Evolutionary conservation across 2,113 vertebrate species (phyloP), one percentile per base, ranked within the genome.

Genomic region (Todiramphus saurophagus): DNA sequence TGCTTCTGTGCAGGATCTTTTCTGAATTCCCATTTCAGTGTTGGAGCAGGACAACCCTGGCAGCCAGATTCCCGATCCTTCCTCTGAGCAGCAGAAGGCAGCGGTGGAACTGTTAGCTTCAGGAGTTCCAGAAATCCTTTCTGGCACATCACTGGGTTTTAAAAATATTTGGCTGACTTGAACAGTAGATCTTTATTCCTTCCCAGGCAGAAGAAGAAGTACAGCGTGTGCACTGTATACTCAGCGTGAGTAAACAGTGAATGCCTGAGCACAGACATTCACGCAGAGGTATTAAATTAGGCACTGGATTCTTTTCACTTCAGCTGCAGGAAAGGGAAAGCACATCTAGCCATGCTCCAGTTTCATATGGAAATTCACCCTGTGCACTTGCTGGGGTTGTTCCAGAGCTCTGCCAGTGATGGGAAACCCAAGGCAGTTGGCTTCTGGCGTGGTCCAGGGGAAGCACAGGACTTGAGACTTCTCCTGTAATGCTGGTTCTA

Each of bases 171-270:
- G 89, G 68, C 90, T 90, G 81, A 39, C 74, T 88, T 24, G 62
- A 91, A 96, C 96, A 97, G 93, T 81, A 41, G 89, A 75, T 81
- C 93, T 95, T 96, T 96, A 93, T 97, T 96, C 86, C 77, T 96
- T 92, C 72, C 48, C 69, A 35, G 85, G 92, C 74, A 97, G 92
- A 31, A 76, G 90, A 64, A 95, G 91, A 17, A 58, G 94, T 35
- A 80, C 96, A 95, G 90, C 80, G 90, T 86, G 43, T 44, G 78
- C 62, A 21, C 83, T 96, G 94, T 96, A 66, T 21, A 44, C 78
- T 66, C 94, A 68, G 70, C 37, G 5, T 46, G 83, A 96, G 86
- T 88, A 96, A 97, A 97, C 89, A 97, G 64, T 19, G 78, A n/a
- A 35, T 83, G 91, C 72, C 93, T 69, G 81, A 87, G 90, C 31